Evolutionary conservation across 1,140 invertebrate species (phyloP), one percentile per base, ranked within the genome.

Genomic region (Conus ventricosus): DNA sequence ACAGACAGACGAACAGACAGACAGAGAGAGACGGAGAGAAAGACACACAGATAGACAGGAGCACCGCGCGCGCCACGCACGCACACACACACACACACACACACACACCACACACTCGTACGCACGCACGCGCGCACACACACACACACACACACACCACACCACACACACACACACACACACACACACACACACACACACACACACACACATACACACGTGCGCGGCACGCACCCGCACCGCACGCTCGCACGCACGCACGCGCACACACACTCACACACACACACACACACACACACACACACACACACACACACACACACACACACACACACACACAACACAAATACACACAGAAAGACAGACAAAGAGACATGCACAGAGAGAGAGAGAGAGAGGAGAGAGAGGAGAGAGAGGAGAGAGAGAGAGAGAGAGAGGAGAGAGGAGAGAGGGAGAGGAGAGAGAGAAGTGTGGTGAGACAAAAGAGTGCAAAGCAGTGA

Each of bases 121-220:
- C 71, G 17, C 71, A n/a, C 6, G 17, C 71, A 39, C 39, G 39
- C 39, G 3, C 39, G 4, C 76, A 39, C 76, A 11, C 10, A 39
- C 76, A 78, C 76, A 39, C n/a, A 78, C n/a, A 78, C 76, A 39
- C 17, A 2, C 17, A 51, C 7, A 78, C 27, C 7, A 10, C 5
- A 8, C 1, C 76, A 78, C 76, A 78, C 76, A 27, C 76, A 78
- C 76, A 78, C 76, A 27, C 27, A 78, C 27, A 78, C 76, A 8
- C 76, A 78, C 76, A 78, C n/a, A 27, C 76, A 78, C 76, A 78
- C 76, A 78, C 76, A 78, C 76, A 78, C 76, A 39, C 76, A 78
- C 76, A 78, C 76, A 78, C 76, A 78, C 76, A 78, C 76, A 78
- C 76, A 78, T 25, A 78, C 76, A 78, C 76, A 75, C n/a, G n/a